These are phyloP conservation scores for Drosophila pandora DNA, from an alignment of 1,140 invertebrate species.

Conservation along the genomic window DNA sequence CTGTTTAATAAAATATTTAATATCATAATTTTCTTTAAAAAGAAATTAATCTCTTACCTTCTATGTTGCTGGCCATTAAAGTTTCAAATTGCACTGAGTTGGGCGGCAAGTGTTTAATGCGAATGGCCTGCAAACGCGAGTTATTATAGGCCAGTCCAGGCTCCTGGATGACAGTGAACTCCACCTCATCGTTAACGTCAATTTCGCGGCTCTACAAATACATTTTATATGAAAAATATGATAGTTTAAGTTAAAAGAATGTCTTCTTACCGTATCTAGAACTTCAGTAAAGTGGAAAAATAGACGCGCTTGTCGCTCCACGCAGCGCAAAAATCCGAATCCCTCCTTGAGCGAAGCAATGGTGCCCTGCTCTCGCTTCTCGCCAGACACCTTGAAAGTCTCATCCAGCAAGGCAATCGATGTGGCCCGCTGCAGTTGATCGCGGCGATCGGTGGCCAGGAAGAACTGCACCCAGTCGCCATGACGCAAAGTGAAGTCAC, in stretches of 20 bases:
- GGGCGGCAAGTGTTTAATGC: constrained; percentile 93
- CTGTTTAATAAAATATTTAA: constrained; percentile 73
- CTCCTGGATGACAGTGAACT: constrained; percentile 95
- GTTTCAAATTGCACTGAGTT: constrained; percentile 95
- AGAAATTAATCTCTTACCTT: constrained; percentile 50
- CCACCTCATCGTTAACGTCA: constrained; percentile 94
- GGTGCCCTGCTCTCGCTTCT: constrained; percentile 95
- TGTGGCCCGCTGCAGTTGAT: constrained; percentile 96
- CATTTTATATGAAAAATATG: not conserved
- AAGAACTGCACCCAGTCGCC: constrained; percentile 98
- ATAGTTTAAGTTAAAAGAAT: not conserved
- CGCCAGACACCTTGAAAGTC: constrained; percentile 95
- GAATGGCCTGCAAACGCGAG: constrained; percentile 93
- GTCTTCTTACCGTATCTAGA: constrained; percentile 88
- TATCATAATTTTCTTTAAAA: not conserved
- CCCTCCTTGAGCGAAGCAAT: constrained; percentile 94
- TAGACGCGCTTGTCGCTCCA: constrained; percentile 92
- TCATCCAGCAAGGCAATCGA: constrained; percentile 96
- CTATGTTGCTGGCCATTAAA: constrained; percentile 89
- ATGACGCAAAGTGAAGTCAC: constrained; percentile 96
- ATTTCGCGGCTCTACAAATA: constrained; percentile 84
- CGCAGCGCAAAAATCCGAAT: constrained; percentile 94
- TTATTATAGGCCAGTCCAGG: constrained; percentile 88
- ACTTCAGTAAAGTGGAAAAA: constrained; percentile 96
- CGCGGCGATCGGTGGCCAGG: constrained; percentile 96